These are phyloP conservation scores for Actinia tenebrosa DNA, from an alignment of 64 coral and sea anemone genomes.

Conservation along the genomic window DNA sequence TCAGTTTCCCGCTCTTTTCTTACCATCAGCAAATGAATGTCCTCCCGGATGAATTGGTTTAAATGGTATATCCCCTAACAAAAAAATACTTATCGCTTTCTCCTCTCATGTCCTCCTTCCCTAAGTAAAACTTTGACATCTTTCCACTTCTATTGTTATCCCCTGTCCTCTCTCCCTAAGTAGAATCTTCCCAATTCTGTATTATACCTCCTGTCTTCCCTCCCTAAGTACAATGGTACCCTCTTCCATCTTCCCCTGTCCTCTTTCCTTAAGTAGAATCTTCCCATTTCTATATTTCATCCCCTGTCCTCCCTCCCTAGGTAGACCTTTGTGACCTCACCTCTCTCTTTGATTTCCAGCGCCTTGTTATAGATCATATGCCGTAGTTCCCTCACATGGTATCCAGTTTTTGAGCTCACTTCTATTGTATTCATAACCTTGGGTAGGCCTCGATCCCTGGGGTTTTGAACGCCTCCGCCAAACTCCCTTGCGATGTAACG, in stretches of 20 bases:
- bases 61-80: too few relatives aligned
- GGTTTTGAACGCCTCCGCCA: constrained; percentile 56
- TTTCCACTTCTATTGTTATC: not conserved
- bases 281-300: not conserved
- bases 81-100: too few relatives aligned
- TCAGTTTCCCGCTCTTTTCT: too few relatives aligned
- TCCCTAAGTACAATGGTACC: not conserved
- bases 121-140: too few relatives aligned
- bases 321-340: not conserved
- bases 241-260: too few relatives aligned
- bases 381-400: constrained; percentile 74
- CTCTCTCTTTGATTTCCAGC: constrained; percentile 89
- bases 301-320: not conserved
- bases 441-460: constrained; percentile 85
- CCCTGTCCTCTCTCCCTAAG: not conserved
- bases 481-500: constrained; percentile 78
- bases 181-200: not conserved
- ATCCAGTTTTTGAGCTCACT: constrained; percentile 80
- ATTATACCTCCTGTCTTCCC: not conserved
- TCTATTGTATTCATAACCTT: constrained; percentile 86
- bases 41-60: too few relatives aligned
- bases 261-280: not conserved
- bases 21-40: not conserved
- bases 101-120: too few relatives aligned
- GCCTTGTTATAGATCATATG: constrained; percentile 94